Percentiles rank a stretch among this genome's conserved stretches.
Evolutionary conservation across 1,140 invertebrate genomes (phyloP).

Genomic region (Tetramorium simillimum): DNA sequence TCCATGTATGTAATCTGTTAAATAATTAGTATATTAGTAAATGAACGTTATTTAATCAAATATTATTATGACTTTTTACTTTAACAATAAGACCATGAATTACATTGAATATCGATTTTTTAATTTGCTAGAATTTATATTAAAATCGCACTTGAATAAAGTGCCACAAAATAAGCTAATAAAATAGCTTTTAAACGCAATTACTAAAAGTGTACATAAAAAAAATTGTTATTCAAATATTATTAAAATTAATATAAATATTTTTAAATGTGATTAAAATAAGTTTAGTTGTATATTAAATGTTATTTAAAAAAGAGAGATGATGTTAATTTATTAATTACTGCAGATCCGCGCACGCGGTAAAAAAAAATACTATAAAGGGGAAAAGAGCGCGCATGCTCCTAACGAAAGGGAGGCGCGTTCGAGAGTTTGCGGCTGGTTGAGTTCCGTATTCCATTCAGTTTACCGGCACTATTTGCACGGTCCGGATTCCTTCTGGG

Average conservation of each 20-base stretch:
- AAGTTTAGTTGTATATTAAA: not conserved
- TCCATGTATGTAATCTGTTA: not conserved
- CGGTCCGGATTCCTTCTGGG: constrained; percentile 55
- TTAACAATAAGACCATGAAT: not conserved
- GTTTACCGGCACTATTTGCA: constrained; percentile 78
- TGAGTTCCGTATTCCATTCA: constrained; percentile 67
- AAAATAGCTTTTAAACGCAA: not conserved
- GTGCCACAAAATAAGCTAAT: not conserved
- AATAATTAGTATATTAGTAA: not conserved
- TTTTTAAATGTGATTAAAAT: not conserved
- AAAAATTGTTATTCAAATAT: constrained; percentile 1
- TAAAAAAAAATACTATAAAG: not conserved
- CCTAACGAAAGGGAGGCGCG: constrained; percentile 14
- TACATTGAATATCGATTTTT: not conserved
- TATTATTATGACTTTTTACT: not conserved
- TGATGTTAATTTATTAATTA: constrained; percentile 17
- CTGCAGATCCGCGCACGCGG: not conserved
- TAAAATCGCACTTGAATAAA: not conserved
- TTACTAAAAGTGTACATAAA: not conserved
- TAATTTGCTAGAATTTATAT: not conserved
- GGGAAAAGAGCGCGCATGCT: constrained; percentile 66
- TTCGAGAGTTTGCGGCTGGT: constrained; percentile 69
- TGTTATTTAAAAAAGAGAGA: not conserved
- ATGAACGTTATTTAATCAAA: not conserved
- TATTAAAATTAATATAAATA: not conserved